phyloP scores from a whole-genome alignment of 2,113 vertebrate species.

The Gopherus flavomarginatus region DNA sequence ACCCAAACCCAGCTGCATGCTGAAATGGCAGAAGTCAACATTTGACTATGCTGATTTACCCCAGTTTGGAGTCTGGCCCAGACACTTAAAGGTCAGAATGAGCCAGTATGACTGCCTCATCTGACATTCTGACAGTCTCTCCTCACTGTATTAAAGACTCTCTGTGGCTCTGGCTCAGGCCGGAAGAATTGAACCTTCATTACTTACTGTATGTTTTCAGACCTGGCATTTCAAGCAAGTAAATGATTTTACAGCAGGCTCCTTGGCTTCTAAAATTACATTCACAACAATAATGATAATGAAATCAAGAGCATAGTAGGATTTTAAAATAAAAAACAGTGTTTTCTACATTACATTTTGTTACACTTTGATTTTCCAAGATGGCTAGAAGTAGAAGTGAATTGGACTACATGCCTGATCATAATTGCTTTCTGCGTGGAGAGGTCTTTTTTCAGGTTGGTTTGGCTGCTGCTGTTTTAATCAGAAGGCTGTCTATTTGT shows the following conservation, averaged over 20 bases:
- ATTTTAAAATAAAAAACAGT: not conserved
- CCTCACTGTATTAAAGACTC: not conserved
- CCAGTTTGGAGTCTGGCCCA: not conserved
- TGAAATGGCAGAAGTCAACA: not conserved
- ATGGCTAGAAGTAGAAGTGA: slow-evolving; percentile 62
- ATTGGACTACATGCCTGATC: slow-evolving; percentile 56
- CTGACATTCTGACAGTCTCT: too few species aligned
- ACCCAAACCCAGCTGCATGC: not conserved
- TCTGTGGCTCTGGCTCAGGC: not conserved
- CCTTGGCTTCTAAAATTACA: not conserved
- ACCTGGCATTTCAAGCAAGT: not conserved
- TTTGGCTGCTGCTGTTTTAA: slow-evolving; percentile 77
- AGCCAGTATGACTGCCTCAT: not conserved
- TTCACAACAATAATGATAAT: not conserved
- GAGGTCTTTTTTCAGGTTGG: slow-evolving; percentile 70
- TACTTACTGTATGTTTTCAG: not conserved
- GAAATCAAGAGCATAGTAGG: slow-evolving; percentile 4
- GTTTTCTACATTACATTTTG: slow-evolving; percentile 53
- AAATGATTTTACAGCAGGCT: not conserved
- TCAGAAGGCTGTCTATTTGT: slow-evolving; percentile 82
- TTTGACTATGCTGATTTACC: not conserved
- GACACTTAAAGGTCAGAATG: not conserved
- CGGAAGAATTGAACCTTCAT: not conserved
- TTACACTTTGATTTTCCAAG: slow-evolving; percentile 70
- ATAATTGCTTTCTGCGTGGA: slow-evolving; percentile 74